These are phyloP conservation scores for Agrilus planipennis DNA, from an alignment of 1,140 invertebrate species.

Conservation along the genomic window DNA sequence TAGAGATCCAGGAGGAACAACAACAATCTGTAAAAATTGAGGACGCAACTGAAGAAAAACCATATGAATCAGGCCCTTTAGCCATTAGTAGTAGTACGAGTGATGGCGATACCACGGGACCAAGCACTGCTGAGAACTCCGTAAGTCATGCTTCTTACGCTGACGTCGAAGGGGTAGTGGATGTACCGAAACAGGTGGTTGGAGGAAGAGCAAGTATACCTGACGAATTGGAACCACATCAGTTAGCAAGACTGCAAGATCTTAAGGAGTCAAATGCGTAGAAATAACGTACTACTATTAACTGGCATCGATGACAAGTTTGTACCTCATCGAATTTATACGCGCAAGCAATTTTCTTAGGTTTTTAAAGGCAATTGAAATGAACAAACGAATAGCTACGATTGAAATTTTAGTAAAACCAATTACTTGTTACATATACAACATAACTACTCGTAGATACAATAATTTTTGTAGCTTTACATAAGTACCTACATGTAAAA, in stretches of 20 bases:
- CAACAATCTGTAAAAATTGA: slow-evolving; percentile 18
- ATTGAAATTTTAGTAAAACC: too few species aligned
- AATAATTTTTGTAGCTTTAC: too few species aligned
- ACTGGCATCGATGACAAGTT: neutral
- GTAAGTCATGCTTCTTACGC: slow-evolving; percentile 22
- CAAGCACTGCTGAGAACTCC: slow-evolving; percentile 49
- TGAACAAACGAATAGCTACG: too few species aligned
- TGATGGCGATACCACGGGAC: slow-evolving; percentile 46
- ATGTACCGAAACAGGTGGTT: slow-evolving; percentile 47
- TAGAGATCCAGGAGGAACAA: slow-evolving; percentile 26
- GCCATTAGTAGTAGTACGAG: slow-evolving; percentile 46
- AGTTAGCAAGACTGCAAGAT: slow-evolving; percentile 69
- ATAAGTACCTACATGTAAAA: too few species aligned
- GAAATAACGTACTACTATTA: slow-evolving; percentile 14
- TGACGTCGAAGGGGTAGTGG: neutral
- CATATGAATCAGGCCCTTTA: slow-evolving; percentile 41
- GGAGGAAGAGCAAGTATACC: slow-evolving; percentile 67
- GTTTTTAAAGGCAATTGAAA: too few species aligned
- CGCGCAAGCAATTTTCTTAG: too few species aligned
- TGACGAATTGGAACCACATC: slow-evolving; percentile 73
- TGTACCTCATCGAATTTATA: too few species aligned
- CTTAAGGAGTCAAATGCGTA: slow-evolving; percentile 83
- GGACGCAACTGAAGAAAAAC: slow-evolving; percentile 27
- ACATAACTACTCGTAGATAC: too few species aligned
- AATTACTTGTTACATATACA: too few species aligned